Base-by-base conservation (phyloP, 2,797 vertebrate genomes). In the Coluber constrictor region DNA sequence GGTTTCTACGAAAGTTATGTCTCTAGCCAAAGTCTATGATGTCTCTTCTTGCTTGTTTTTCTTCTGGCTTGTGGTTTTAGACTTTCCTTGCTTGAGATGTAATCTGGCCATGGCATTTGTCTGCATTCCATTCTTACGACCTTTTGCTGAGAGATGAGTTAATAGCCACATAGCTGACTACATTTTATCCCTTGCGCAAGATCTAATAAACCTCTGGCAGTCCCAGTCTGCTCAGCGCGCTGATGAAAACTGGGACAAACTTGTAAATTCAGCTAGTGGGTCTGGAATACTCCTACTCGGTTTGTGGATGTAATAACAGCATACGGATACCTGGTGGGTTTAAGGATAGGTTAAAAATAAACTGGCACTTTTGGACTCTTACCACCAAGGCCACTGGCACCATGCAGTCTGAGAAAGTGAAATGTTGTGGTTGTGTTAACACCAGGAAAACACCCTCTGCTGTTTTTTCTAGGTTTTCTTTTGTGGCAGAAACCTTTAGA, bases 401-500 rank as follows among this genome's bases (percentile, higher is more conserved):
- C 93, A 90, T 56, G 0, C 0, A 57, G 93, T 96, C 95, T 96
- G 88, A n/a, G 60, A 93, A 43, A 59, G 2, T 92, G 87, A 79
- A 92, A 51, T 93, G 60, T 83, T 93, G 89, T 29, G 95, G 95
- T 93, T 4, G 0, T 70, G 57, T 93, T 60, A 37, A 54, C 0
- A 15, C 43, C 47, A 47, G 70, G 29, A 32, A 25, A 66, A n/a
- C 88, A 47, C 32, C 8, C 51, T 79, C 23, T n/a, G 25, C 43
- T 87, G 92, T 18, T 60, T 60, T 51, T 3, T 70, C 1, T 1
- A 90, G 90, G 86, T 15, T 91, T 51, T 70, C 13, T 18, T 79
- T 96, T 89, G 93, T 92, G 54, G 13, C 59, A 94, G 57, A 87
- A 90, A 29, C 54, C 86, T 93, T 90, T 92, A 86, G 43, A 74